Conservation (phyloP, 2,888 invertebrate species). For the Arctia plantaginis region DNA sequence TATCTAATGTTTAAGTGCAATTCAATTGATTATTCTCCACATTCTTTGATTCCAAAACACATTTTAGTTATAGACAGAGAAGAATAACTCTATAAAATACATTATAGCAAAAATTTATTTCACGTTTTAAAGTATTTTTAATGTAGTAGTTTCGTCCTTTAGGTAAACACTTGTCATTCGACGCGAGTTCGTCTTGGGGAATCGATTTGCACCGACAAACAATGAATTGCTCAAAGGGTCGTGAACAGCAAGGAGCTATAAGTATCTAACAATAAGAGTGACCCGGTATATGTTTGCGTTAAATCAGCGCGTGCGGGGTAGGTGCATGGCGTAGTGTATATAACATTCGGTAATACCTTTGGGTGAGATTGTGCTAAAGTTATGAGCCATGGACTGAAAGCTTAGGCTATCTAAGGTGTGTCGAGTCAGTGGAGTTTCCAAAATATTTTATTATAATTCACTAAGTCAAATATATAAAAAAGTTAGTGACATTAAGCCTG, state of each 20-base stretch:
- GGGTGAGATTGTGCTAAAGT: conserved; percentile 61
- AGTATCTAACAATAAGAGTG: conserved; percentile 25
- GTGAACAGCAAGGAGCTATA: conserved; percentile 51
- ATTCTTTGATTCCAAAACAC: conserved; percentile 61
- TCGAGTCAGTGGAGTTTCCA: conserved; percentile 58
- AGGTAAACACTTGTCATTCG: conserved; percentile 51
- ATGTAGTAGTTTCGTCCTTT: conserved; percentile 55
- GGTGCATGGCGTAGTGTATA: conserved; percentile 55
- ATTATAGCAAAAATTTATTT: conserved; percentile 53
- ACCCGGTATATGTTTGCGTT: conserved; percentile 32
- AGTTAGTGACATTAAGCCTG: conserved; percentile 46
- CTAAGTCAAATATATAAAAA: conserved; percentile 69
- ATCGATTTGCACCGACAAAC: conserved; percentile 49
- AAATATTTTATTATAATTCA: conserved; percentile 66
- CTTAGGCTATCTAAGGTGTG: conserved; percentile 63
- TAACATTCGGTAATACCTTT: conserved; percentile 61
- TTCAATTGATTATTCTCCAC: conserved; percentile 57
- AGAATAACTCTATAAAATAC: conserved; percentile 50
- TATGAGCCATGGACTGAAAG: conserved; percentile 75
- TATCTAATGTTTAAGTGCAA: conserved; percentile 66
- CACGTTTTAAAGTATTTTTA: conserved; percentile 56
- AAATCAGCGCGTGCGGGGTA: conserved; percentile 42
- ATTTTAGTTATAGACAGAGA: conserved; percentile 62
- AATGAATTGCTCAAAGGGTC: conserved; percentile 60
- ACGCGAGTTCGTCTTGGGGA: conserved; percentile 40